Conservation (phyloP, 2,113 vertebrate species). For the Rhabdomys dilectus region DNA sequence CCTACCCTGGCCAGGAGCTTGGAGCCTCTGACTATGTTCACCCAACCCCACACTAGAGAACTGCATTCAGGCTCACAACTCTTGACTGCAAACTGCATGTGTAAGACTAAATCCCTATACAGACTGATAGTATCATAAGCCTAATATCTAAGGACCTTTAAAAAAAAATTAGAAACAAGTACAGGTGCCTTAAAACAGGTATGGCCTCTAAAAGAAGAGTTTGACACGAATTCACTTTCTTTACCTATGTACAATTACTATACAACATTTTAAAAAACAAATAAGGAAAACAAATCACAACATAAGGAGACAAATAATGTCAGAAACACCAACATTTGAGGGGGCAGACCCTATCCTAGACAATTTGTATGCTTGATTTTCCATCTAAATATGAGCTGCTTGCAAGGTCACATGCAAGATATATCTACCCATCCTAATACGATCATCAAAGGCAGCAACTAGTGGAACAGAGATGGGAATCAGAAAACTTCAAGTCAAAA, state of each 20-base stretch:
- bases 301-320: not conserved
- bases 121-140: not conserved
- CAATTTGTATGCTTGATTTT: not conserved
- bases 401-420: rapidly evolving
- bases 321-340: not conserved
- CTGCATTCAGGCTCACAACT: not conserved
- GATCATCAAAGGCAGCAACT: not conserved
- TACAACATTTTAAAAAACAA: not conserved
- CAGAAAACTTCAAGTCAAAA: not conserved
- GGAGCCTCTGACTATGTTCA: not conserved
- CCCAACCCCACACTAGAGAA: not conserved
- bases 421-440: not conserved
- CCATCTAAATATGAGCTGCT: not conserved
- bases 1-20: no score
- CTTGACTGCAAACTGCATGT: not conserved
- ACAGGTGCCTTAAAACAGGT: not conserved
- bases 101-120: not conserved
- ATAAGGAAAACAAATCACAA: not conserved
- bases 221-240: not conserved
- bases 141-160: not conserved
- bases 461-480: not conserved
- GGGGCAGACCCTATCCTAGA: not conserved
- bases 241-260: not conserved
- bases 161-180: not conserved
- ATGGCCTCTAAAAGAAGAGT: not conserved